A percentile compares a stretch with the other conserved stretches of the same genome.
These are phyloP conservation scores for Cebus imitator DNA, from an alignment of 2,113 vertebrate genomes.

Conservation along the genomic window DNA sequence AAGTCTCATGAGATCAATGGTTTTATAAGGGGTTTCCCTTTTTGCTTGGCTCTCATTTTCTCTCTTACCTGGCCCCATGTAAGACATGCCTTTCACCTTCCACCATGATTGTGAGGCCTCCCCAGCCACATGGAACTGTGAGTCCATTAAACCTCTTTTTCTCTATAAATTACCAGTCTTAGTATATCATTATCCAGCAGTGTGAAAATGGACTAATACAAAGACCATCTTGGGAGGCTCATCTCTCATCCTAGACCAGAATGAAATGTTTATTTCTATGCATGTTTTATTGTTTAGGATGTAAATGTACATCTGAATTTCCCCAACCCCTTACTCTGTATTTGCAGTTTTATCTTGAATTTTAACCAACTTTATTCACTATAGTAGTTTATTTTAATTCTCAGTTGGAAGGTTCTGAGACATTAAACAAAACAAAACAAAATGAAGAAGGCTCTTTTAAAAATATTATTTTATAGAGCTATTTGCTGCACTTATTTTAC, in stretches of 20 bases:
- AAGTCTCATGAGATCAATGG: too few species aligned
- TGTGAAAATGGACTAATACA: too few species aligned
- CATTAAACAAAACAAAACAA: constrained; percentile 62
- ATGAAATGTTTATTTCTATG: not conserved
- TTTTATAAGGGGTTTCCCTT: too few species aligned
- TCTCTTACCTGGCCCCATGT: too few species aligned
- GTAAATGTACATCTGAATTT: not conserved
- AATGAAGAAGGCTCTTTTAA: not conserved
- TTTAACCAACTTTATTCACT: constrained; percentile 46
- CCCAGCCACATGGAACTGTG: too few species aligned
- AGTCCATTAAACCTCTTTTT: too few species aligned
- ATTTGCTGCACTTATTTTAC: constrained; percentile 66
- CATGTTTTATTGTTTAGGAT: not conserved
- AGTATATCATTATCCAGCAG: too few species aligned
- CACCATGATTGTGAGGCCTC: too few species aligned
- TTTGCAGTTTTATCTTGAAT: constrained; percentile 17
- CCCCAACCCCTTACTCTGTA: fast-evolving
- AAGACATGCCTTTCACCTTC: too few species aligned
- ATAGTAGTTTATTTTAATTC: constrained; percentile 54
- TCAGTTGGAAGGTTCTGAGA: constrained; percentile 45
- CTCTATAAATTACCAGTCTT: too few species aligned
- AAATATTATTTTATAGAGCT: constrained; percentile 62
- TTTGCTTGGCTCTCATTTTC: too few species aligned
- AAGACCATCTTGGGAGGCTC: not conserved
- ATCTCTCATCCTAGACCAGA: not conserved